Evolutionary conservation across 2,888 invertebrate species (phyloP).

Genomic region (Lepidochrysops patricia): DNA sequence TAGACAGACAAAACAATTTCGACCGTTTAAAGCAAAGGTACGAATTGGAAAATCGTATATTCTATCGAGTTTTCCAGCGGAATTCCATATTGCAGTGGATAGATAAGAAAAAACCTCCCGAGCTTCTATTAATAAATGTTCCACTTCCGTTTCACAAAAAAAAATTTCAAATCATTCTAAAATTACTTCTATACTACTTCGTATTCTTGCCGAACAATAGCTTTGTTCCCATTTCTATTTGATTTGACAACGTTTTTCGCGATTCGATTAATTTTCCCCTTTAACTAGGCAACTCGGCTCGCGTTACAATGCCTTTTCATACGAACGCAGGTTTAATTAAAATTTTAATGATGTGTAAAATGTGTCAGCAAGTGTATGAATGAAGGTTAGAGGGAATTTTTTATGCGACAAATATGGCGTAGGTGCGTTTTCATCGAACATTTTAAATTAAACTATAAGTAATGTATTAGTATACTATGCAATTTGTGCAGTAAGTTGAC

Average conservation of each 20-base stretch:
- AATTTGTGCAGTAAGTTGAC: no score
- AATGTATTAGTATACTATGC: no score
- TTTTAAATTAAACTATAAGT: no score
- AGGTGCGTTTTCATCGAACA: no score
- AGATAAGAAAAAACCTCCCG: background rate
- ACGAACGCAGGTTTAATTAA: background rate
- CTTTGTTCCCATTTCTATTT: background rate
- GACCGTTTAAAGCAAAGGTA: background rate
- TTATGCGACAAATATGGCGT: no score
- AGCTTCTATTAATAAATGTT: background rate
- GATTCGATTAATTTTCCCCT: constrained; percentile 3
- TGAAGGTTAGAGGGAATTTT: background rate
- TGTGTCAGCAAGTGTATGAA: background rate
- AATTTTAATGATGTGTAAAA: background rate
- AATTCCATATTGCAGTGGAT: background rate
- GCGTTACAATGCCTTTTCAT: background rate
- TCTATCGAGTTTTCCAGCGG: background rate
- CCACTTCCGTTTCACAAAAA: background rate
- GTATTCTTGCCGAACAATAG: constrained; percentile 1
- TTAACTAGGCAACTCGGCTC: background rate
- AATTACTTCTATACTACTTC: constrained; percentile 7
- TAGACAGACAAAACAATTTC: background rate
- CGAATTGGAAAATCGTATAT: background rate
- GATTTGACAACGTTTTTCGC: constrained; percentile 6
- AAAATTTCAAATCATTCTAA: background rate